These are phyloP conservation scores for Plestiodon gilberti DNA, from an alignment of 2,113 vertebrate genomes.

Conservation along the genomic window DNA sequence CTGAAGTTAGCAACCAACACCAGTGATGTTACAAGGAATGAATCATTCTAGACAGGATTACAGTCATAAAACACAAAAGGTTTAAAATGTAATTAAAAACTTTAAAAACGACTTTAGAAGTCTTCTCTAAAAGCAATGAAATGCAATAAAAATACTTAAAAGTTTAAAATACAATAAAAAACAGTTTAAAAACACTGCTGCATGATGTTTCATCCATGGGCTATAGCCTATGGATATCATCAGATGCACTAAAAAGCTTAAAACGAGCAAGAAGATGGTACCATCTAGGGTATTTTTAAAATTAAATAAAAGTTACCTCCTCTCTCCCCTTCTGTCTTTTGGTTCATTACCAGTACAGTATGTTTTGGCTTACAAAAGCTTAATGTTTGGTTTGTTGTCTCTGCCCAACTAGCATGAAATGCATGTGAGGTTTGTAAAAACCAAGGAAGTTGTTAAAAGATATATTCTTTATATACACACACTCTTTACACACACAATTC, in stretches of 20 bases:
- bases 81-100: too few species aligned
- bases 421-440: not conserved
- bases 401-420: not conserved
- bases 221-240: too few species aligned
- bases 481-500: not conserved
- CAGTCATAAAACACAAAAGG: not conserved
- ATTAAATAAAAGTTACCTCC: too few species aligned
- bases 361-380: not conserved
- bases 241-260: too few species aligned
- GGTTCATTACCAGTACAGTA: not conserved
- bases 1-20: not conserved
- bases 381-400: rapidly evolving
- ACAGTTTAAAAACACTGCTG: too few species aligned
- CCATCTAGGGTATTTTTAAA: too few species aligned
- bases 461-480: not conserved
- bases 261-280: too few species aligned
- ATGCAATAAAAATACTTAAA: too few species aligned
- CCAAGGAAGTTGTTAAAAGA: not conserved
- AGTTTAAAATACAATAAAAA: too few species aligned
- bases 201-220: too few species aligned
- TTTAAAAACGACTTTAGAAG: too few species aligned
- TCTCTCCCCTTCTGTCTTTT: not conserved
- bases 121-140: too few species aligned
- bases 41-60: not conserved
- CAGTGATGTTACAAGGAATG: not conserved